Evolutionary conservation across 1,140 invertebrate species (phyloP).

Genomic region (Agrilus planipennis): DNA sequence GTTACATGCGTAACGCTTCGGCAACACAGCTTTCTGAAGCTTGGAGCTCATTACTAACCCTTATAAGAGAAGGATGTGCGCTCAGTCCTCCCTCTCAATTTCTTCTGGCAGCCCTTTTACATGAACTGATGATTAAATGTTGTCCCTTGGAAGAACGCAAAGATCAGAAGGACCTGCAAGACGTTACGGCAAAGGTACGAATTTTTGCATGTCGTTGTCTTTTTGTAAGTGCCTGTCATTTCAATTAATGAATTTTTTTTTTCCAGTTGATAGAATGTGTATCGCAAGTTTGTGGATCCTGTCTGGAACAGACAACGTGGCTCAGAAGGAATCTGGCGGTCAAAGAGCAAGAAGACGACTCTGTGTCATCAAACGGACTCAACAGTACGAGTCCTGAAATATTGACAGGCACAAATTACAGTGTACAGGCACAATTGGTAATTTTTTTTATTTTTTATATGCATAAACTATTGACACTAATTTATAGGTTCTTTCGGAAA

Average conservation of each 20-base stretch:
- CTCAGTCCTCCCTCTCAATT: conserved; percentile 70
- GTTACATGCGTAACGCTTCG: conserved; percentile 60
- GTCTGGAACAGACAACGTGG: conserved; percentile 87
- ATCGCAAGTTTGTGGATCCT: conserved; percentile 76
- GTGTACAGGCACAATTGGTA: conserved; percentile 43
- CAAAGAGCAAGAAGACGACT: conserved; percentile 55
- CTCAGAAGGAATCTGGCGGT: conserved; percentile 78
- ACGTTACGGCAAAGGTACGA: conserved; percentile 52
- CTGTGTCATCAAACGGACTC: conserved; percentile 29
- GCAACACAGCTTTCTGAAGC: conserved; percentile 62
- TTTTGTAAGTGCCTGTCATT: background rate
- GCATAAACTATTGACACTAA: conserved; percentile 4
- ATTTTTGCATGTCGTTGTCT: no score
- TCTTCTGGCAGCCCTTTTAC: conserved; percentile 64
- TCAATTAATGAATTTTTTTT: conserved; percentile 10
- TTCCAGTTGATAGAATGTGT: conserved; percentile 67
- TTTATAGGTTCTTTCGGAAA: conserved; percentile 56
- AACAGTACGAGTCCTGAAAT: conserved; percentile 20
- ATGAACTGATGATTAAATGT: conserved; percentile 77
- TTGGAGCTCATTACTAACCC: conserved; percentile 64
- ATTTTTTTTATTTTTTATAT: conserved; percentile 9
- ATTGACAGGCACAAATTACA: conserved; percentile 21
- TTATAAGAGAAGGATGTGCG: conserved; percentile 64
- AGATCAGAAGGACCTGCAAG: conserved; percentile 71
- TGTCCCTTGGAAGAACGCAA: conserved; percentile 57